A percentile compares a stretch with the other conserved stretches of the same genome.
These are phyloP conservation scores for Centruroides sculpturatus DNA, from an alignment of 1,140 invertebrate species.

Conservation along the genomic window DNA sequence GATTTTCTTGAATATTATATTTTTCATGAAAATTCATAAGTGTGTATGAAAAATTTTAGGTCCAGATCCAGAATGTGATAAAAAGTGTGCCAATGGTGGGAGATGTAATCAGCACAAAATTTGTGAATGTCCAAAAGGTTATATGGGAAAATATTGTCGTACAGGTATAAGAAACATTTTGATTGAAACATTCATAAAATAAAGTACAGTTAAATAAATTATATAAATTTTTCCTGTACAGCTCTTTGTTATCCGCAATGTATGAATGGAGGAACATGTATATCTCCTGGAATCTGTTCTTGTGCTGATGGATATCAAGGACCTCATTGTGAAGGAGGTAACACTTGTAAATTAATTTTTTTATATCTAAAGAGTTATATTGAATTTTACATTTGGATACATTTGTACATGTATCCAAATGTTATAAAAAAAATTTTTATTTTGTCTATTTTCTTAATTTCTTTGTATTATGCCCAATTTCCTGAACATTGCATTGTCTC, in stretches of 20 bases:
- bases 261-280: slow-evolving; percentile 80
- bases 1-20: too few species aligned
- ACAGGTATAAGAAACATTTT: slow-evolving; percentile 27
- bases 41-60: slow-evolving; percentile 33
- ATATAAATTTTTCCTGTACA: not conserved
- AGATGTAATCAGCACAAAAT: slow-evolving; percentile 64
- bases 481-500: too few species aligned
- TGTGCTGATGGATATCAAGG: slow-evolving; percentile 79
- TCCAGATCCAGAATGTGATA: slow-evolving; percentile 72
- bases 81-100: slow-evolving; percentile 66
- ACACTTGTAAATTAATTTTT: slow-evolving; percentile 18
- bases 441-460: too few species aligned
- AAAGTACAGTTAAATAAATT: not conserved
- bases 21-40: too few species aligned
- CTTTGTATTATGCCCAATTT: too few species aligned
- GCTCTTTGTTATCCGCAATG: slow-evolving; percentile 83
- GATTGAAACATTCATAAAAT: not conserved
- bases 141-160: slow-evolving; percentile 73
- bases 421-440: too few species aligned
- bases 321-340: slow-evolving; percentile 80
- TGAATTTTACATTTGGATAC: too few species aligned
- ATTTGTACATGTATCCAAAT: too few species aligned
- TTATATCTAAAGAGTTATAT: too few species aligned
- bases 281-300: slow-evolving; percentile 67
- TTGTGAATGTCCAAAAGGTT: slow-evolving; percentile 73